Evolutionary conservation across 2,888 invertebrate species (phyloP).

Genomic region (Belgica antarctica): DNA sequence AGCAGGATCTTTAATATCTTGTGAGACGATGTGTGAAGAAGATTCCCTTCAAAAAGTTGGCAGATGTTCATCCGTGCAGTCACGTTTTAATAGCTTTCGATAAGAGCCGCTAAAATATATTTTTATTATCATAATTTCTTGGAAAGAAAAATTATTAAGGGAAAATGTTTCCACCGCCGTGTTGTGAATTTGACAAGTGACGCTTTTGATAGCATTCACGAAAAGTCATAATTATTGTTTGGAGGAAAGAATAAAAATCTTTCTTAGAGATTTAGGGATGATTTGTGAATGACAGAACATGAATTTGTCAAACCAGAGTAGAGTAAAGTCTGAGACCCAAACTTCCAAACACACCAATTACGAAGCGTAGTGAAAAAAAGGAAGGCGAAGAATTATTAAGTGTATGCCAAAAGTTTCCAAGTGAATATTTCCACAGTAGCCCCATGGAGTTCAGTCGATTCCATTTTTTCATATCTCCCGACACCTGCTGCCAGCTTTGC

Average conservation of each 20-base stretch:
- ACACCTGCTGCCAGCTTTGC: not conserved
- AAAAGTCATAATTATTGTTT: too few relatives aligned
- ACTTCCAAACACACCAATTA: too few relatives aligned
- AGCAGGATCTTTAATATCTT: slow-evolving; percentile 1
- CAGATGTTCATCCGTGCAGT: not conserved
- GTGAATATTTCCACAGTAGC: not conserved
- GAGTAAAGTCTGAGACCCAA: too few relatives aligned
- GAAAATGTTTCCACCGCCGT: too few relatives aligned
- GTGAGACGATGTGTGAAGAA: not conserved
- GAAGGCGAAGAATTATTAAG: not conserved
- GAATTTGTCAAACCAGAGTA: too few relatives aligned
- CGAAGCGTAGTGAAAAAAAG: not conserved
- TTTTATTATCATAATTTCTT: too few relatives aligned
- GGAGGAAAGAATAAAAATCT: too few relatives aligned
- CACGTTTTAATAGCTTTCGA: not conserved
- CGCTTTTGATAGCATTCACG: too few relatives aligned
- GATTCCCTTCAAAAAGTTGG: not conserved
- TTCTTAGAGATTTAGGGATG: too few relatives aligned
- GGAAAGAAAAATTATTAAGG: too few relatives aligned
- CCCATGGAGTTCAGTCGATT: not conserved
- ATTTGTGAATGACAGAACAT: too few relatives aligned
- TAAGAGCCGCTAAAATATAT: not conserved
- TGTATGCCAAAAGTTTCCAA: not conserved
- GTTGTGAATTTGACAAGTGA: too few relatives aligned
- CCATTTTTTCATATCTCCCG: not conserved